Evolutionary conservation across 2,113 vertebrate species (phyloP), one percentile per base, ranked within the genome.

Genomic region (Ochotona curzoniae): DNA sequence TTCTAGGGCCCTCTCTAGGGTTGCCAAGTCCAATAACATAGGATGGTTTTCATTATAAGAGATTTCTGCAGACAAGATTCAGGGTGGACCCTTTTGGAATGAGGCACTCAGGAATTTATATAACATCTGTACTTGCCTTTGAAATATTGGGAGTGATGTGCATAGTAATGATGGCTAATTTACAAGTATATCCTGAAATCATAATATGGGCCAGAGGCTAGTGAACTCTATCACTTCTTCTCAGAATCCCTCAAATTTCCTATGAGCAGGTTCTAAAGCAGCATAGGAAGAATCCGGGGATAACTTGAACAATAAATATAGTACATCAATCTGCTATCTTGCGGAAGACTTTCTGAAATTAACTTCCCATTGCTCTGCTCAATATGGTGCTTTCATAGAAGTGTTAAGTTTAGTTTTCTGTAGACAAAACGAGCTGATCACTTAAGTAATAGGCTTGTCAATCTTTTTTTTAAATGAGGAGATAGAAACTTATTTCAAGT

Each of bases 41-140:
- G 81, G 69, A 81, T 87, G 93, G 83, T 93, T 97, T 95, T 95
- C 93, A 96, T 94, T 89, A 95, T 1, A 80, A 35, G 64, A 47
- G 35, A 49, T 74, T 75, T 85, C 87, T 85, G 57, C 74, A 79
- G 85, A 94, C 3, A 2, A 75, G 75, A 79, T 47, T 90, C 38
- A 63, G 69, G 54, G 90, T 30, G 66, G 76, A 76, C 78, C 83
- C 38, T 84, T 89, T 44, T 23, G 44, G 81, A 57, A 76, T 44
- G 70, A 91, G 60, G 89, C 38, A 30, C 90, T 94, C 44, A 88
- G 75, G 87, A 80, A 85, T 88, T 71, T 64, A 25, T 11, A 57
- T 89, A 91, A 95, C 73, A 89, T 95, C 67, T 89, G 64, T 12
- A 70, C 60, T 86, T 79, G 74, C 64, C 83, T 96, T 82, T 93